Conservation (phyloP, 2,797 vertebrate genomes). For the Sciurus vulgaris region DNA sequence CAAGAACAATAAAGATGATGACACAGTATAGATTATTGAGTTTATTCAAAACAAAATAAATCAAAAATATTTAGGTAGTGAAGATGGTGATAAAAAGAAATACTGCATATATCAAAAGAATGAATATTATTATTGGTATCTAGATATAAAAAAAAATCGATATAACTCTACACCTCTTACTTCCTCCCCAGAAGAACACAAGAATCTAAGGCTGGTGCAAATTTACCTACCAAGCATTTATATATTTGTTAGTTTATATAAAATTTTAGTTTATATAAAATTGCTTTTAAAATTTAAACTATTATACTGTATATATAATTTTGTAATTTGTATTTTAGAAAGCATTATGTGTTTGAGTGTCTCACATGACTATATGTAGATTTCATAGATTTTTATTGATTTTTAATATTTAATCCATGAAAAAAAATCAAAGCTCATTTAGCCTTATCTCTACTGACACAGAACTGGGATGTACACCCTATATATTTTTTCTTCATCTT, state of each 20-base stretch:
- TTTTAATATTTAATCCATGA: background rate
- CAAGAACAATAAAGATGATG: background rate
- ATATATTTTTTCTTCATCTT: background rate
- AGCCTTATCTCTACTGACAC: background rate
- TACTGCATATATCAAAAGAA: background rate
- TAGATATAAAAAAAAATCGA: background rate
- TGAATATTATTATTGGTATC: background rate
- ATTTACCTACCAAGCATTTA: background rate
- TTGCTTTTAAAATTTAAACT: background rate
- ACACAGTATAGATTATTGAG: background rate
- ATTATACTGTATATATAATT: background rate
- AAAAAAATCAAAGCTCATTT: background rate
- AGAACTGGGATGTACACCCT: background rate
- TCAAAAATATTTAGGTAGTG: background rate
- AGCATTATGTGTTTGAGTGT: background rate
- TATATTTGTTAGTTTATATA: too few species aligned
- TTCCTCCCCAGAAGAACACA: background rate
- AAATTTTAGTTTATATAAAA: background rate
- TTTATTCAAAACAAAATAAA: slow-evolving; percentile 1
- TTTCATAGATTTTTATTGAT: background rate
- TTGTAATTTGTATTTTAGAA: background rate
- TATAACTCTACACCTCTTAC: background rate
- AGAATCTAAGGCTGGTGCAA: background rate
- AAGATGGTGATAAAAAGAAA: background rate
- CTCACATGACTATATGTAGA: background rate